Percentiles rank a stretch among this genome's conserved stretches.
phyloP scores from a whole-genome alignment of 1,140 invertebrate species.

The Sipha flava region DNA sequence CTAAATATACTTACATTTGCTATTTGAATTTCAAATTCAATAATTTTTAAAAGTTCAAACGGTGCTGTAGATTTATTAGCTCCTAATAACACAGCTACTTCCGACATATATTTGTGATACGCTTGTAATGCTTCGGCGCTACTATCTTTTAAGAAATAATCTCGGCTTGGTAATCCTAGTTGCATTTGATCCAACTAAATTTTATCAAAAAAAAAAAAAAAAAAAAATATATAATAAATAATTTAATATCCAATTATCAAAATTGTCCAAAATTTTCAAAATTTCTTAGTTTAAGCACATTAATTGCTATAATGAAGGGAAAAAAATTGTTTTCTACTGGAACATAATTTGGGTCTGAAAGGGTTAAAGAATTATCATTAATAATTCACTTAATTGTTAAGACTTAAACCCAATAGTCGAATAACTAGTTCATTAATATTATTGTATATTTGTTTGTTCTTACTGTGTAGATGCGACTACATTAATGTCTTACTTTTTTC shows the following conservation, averaged over 20 bases:
- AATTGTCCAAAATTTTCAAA: too few relatives aligned
- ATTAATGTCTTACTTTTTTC: conserved; percentile 35
- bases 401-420: not conserved
- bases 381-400: not conserved
- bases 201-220: conserved; percentile 28
- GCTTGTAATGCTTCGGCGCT: conserved; percentile 58
- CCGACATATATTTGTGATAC: conserved; percentile 70
- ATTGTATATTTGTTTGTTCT: not conserved
- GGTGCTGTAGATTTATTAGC: conserved; percentile 55
- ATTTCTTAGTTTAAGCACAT: too few relatives aligned
- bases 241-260: too few relatives aligned
- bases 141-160: conserved; percentile 65
- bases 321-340: too few relatives aligned
- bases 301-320: too few relatives aligned
- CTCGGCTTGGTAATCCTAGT: conserved; percentile 67
- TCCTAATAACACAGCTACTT: conserved; percentile 63
- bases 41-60: conserved; percentile 57
- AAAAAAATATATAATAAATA: not conserved
- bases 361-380: not conserved
- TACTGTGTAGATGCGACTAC: conserved; percentile 28
- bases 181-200: conserved; percentile 70
- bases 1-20: conserved; percentile 57
- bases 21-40: conserved; percentile 65
- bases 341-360: too few relatives aligned
- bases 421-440: not conserved